Conservation (phyloP, 2,113 vertebrate species). For the Muntiacus reevesi region DNA sequence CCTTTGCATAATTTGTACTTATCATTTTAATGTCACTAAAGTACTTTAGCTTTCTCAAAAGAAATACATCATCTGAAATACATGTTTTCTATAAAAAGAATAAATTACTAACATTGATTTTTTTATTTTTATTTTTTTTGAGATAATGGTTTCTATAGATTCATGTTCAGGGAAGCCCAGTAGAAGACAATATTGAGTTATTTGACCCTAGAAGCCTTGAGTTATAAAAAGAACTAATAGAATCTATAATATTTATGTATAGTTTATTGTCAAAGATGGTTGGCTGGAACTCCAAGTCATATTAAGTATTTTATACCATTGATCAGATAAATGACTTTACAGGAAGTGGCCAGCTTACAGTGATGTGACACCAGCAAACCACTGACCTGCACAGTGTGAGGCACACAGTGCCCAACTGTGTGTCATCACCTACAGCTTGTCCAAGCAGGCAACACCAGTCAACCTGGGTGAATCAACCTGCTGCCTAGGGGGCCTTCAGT, state of each 20-base stretch:
- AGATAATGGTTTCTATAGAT: conserved; percentile 59
- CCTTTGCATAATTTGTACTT: not conserved
- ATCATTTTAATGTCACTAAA: conserved; percentile 6
- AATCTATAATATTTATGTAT: conserved; percentile 22
- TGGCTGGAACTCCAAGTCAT: conserved; percentile 9
- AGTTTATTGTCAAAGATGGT: not conserved
- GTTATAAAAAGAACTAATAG: conserved; percentile 56
- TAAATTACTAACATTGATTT: conserved; percentile 56
- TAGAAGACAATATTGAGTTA: not conserved
- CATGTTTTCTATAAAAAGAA: conserved; percentile 51
- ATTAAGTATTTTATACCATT: not conserved
- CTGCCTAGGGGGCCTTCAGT: not conserved
- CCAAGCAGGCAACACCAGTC: not conserved
- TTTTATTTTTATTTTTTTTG: not conserved
- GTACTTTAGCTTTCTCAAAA: conserved; percentile 35
- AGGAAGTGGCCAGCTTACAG: not conserved
- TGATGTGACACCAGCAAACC: not conserved
- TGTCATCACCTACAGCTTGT: conserved; percentile 15
- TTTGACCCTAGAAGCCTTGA: conserved; percentile 50
- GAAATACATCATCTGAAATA: conserved; percentile 26
- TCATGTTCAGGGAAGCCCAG: not conserved
- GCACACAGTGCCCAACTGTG: not conserved
- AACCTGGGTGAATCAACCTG: not conserved
- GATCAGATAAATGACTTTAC: not conserved
- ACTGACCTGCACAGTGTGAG: not conserved